phyloP scores from a whole-genome alignment of 2,797 vertebrate genomes.

The Taeniopygia guttata region DNA sequence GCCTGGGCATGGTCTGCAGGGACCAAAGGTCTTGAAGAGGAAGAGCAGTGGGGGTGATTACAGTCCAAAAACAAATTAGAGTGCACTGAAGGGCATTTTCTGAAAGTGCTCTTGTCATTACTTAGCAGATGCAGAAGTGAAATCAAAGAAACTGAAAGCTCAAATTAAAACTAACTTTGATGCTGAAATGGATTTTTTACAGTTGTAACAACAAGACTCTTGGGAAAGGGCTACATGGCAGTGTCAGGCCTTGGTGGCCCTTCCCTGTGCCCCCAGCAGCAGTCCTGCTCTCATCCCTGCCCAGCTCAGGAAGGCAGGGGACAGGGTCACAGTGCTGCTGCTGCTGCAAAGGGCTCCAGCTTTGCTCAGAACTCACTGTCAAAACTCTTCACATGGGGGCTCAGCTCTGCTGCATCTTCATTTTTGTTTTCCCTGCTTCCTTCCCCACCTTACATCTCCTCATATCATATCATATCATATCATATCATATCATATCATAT shows the following conservation, averaged over 20 bases:
- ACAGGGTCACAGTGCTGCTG: neutral
- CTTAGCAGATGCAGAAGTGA: neutral
- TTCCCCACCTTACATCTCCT: neutral
- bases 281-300: neutral
- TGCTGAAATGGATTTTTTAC: neutral
- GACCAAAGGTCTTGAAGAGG: neutral
- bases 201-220: neutral
- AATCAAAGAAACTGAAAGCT: constrained; percentile 19
- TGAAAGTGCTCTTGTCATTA: neutral
- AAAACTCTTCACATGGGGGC: rapidly evolving
- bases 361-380: neutral
- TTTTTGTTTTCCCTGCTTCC: neutral
- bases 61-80: neutral
- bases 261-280: neutral
- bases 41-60: neutral
- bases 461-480: neutral
- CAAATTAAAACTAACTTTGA: constrained; percentile 19
- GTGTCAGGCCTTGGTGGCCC: neutral
- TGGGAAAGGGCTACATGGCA: neutral
- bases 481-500: neutral
- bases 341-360: neutral
- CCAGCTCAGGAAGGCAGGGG: neutral
- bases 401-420: neutral
- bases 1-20: neutral
- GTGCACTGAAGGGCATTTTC: neutral